Base-by-base conservation (phyloP, 2,797 vertebrate species). In the Tragelaphus eurycerus region DNA sequence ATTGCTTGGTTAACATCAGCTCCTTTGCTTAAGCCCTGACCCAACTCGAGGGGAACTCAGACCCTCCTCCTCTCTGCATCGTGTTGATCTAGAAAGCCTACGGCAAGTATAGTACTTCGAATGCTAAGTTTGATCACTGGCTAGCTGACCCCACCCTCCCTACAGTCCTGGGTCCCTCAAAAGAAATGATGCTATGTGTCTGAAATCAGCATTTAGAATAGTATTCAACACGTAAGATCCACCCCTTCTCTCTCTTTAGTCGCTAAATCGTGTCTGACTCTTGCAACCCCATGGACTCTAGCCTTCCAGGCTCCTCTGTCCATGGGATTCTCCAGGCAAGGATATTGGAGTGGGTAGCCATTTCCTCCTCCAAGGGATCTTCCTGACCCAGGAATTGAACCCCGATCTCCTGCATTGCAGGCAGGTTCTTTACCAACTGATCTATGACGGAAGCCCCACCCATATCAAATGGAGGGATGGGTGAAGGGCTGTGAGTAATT, bases 321-420 rank as follows among this genome's bases (percentile, higher is more conserved):
- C 67, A 23, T 71, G 34, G 34, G 34, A 71, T 71, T 71, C 19
- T 71, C 67, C 19, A 38, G 10, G 34, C 67, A 38, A 71, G 67
- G 19, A 71, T 38, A 23, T 19, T 38, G 11, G 67, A 71, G 19
- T 12, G 34, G 34, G 34, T 71, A 38, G 19, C 19, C 67, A 71
- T 71, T 23, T 38, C 67, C 34, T 71, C 23, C 67, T 71, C 10
- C 19, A 71, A 19, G 34, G 34, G 64, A 38, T 38, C 19, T 71
- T 38, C 64, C 34, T 0, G 0, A 71, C 64, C 64, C 19, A 71
- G 19, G 10, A 71, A 71, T 38, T 2, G 0, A 71, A 23, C 19
- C 10, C 0, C 0, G 7, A 4, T 71, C 19, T 38, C 64, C 64
- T 71, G 64, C 64, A 38, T 6, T 38, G 19, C n/a, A 71, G 64